These are phyloP conservation scores for Indri indri DNA, from an alignment of 2,113 vertebrate species.

Conservation along the genomic window DNA sequence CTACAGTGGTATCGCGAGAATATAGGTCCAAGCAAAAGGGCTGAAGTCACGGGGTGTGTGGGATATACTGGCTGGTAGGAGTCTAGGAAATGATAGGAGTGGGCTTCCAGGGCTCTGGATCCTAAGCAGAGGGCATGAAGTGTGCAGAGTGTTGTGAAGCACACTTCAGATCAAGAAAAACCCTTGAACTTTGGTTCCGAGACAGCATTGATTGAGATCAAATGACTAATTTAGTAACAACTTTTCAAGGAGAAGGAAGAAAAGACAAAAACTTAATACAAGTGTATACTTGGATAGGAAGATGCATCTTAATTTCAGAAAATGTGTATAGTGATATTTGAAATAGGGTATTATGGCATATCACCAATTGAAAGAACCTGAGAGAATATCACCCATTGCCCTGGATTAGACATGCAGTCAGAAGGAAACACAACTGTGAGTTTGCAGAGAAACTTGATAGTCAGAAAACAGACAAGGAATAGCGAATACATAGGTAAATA, in stretches of 20 bases:
- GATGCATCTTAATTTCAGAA: slow-evolving; percentile 7
- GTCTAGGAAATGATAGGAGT: neutral
- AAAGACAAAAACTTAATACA: neutral
- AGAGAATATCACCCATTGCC: neutral
- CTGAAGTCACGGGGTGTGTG: neutral
- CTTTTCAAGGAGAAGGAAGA: slow-evolving; percentile 8
- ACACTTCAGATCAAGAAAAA: neutral
- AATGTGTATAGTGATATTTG: neutral
- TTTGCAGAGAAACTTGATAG: slow-evolving; percentile 22
- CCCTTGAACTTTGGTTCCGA: neutral
- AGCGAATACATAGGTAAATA: neutral
- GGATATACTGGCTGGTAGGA: neutral
- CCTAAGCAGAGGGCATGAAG: neutral
- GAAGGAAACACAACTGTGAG: neutral
- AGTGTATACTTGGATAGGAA: neutral
- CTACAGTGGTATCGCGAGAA: neutral
- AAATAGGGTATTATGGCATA: neutral
- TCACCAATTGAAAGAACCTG: neutral
- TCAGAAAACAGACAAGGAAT: neutral
- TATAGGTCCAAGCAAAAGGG: neutral
- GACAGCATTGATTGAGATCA: neutral
- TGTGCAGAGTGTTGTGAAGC: neutral
- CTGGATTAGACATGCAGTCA: neutral
- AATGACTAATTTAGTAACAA: slow-evolving; percentile 27
- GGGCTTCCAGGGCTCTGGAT: neutral